phyloP scores from a whole-genome alignment of 1,140 invertebrate genomes.

The Arion vulgaris region DNA sequence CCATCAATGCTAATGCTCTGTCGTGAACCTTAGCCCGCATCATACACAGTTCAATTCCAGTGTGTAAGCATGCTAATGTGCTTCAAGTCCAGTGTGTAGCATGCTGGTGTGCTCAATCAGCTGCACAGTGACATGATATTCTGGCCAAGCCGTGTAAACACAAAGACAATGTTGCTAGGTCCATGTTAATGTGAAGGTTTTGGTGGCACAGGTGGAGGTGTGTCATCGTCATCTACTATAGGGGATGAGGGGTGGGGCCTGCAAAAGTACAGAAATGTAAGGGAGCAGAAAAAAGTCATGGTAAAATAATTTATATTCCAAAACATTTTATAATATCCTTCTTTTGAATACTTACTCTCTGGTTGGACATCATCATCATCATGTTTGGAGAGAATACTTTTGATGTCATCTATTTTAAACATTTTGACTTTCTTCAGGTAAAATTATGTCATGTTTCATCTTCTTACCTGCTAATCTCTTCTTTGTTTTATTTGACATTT shows the following conservation, averaged over 20 bases:
- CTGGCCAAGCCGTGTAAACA: not conserved
- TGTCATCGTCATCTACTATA: slow-evolving; percentile 40
- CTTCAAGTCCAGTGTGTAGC: not conserved
- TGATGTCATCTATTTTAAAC: too few relatives aligned
- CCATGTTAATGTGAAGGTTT: slow-evolving; percentile 42
- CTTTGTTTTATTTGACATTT: too few relatives aligned
- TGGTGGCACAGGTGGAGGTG: slow-evolving; percentile 43
- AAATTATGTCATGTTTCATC: too few relatives aligned
- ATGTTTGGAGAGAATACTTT: too few relatives aligned
- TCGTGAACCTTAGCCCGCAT: too few relatives aligned
- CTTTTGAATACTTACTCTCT: too few relatives aligned
- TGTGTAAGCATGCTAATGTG: not conserved
- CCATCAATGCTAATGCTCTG: not conserved
- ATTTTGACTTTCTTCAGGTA: too few relatives aligned
- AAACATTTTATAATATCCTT: too few relatives aligned
- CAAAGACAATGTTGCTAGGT: slow-evolving; percentile 2
- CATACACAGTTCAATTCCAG: not conserved
- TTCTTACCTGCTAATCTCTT: too few relatives aligned
- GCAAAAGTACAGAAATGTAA: not conserved
- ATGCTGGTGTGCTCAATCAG: not conserved
- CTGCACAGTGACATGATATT: not conserved
- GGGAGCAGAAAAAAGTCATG: too few relatives aligned
- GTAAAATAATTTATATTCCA: too few relatives aligned
- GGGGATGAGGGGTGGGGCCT: slow-evolving; percentile 39
- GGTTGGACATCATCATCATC: too few relatives aligned